phyloP scores from a whole-genome alignment of 2,113 vertebrate genomes.

The Lepus timidus region DNA sequence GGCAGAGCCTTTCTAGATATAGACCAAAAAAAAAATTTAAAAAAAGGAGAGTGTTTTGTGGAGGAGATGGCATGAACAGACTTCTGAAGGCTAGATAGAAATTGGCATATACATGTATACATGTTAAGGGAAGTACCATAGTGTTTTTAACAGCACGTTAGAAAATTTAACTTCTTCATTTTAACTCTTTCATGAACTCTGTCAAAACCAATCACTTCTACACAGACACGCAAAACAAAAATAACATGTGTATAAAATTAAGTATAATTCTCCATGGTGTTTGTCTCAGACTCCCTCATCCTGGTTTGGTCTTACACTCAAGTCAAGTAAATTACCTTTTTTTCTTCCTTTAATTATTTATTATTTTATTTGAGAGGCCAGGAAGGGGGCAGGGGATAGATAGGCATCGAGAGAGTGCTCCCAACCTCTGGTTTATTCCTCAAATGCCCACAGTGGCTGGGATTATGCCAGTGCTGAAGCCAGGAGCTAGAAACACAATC shows the following conservation, averaged over 20 bases:
- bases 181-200: conserved; percentile 22
- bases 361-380: too few relatives aligned
- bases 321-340: conserved; percentile 4
- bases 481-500: too few relatives aligned
- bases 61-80: background rate
- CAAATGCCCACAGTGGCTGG: too few relatives aligned
- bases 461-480: too few relatives aligned
- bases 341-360: too few relatives aligned
- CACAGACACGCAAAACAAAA: background rate
- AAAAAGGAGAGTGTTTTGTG: background rate
- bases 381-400: too few relatives aligned
- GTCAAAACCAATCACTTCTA: conserved; percentile 2
- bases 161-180: conserved; percentile 62
- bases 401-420: too few relatives aligned
- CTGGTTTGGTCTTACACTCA: conserved; percentile 14
- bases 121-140: conserved; percentile 48
- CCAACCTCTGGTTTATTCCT: too few relatives aligned
- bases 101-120: background rate
- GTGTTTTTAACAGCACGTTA: conserved; percentile 48
- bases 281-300: conserved; percentile 31
- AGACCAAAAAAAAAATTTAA: background rate
- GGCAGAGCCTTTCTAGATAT: background rate
- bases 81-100: background rate
- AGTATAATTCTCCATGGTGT: background rate
- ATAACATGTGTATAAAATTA: conserved; percentile 12